A percentile compares a stretch with the other conserved stretches of the same genome.
Evolutionary conservation across 2,113 vertebrate genomes (phyloP).

Genomic region (Phaethon lepturus): DNA sequence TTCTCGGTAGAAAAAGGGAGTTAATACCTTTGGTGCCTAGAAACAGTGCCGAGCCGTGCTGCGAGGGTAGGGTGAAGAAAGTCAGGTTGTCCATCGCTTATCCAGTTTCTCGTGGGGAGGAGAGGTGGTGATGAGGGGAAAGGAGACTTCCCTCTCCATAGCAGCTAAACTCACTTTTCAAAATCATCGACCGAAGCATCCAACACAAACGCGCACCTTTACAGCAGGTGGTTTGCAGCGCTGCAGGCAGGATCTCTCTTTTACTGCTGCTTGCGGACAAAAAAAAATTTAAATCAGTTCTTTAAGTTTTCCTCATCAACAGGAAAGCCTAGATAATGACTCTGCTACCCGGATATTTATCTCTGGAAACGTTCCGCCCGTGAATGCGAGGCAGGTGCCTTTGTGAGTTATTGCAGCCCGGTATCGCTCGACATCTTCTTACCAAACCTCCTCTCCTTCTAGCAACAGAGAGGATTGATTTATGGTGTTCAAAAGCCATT

Average conservation of each 20-base stretch:
- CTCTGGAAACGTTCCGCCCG: neutral
- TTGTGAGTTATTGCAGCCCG: neutral
- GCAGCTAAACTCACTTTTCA: neutral
- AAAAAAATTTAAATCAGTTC: neutral
- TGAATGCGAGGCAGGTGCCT: neutral
- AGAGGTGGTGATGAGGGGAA: neutral
- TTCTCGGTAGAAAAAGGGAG: neutral
- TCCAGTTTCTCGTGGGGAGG: neutral
- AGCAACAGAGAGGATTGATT: neutral
- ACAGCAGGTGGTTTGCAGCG: neutral
- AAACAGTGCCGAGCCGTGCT: neutral
- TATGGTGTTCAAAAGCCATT: neutral
- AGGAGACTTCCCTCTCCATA: neutral
- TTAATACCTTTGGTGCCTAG: neutral
- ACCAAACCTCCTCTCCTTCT: neutral
- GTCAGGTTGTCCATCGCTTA: neutral
- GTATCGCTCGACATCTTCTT: neutral
- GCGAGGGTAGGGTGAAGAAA: neutral
- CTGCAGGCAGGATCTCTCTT: neutral
- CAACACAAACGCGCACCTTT: fast-evolving
- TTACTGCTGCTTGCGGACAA: neutral
- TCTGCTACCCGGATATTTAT: neutral
- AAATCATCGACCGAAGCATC: neutral
- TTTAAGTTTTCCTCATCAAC: neutral
- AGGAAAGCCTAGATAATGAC: neutral